Evolutionary conservation across 2,797 vertebrate genomes (phyloP).

Genomic region (Myoxocephalus aenaeus): DNA sequence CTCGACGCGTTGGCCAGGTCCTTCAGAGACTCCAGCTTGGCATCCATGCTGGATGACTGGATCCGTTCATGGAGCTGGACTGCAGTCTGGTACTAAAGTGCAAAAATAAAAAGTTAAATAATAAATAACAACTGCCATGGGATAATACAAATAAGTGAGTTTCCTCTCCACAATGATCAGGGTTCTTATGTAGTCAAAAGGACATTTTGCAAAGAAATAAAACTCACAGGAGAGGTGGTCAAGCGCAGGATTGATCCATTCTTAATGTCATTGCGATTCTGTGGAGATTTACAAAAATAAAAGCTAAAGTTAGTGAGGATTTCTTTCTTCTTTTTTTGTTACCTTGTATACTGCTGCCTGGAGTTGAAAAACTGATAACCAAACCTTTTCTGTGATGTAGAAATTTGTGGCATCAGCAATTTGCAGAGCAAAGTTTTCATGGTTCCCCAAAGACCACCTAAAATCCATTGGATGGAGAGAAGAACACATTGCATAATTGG

Average conservation of each 20-base stretch:
- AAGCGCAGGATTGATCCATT: constrained; percentile 96
- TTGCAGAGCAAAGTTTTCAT: constrained; percentile 94
- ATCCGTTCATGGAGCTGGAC: constrained; percentile 94
- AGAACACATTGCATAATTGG: constrained; percentile 39
- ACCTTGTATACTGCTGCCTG: background rate
- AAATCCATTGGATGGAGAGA: constrained; percentile 21
- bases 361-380: constrained; percentile 11
- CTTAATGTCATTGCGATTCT: constrained; percentile 99
- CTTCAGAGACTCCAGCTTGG: constrained; percentile 96
- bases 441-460: constrained; percentile 95
- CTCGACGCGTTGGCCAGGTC: constrained; percentile 94
- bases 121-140: background rate
- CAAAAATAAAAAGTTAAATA: background rate
- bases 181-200: background rate
- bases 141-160: background rate
- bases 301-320: constrained; percentile 17
- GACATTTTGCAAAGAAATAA: background rate
- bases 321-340: background rate
- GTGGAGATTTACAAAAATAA: constrained; percentile 60
- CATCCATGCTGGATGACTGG: constrained; percentile 98
- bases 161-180: background rate
- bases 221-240: constrained; percentile 95
- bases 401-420: constrained; percentile 95
- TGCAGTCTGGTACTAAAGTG: constrained; percentile 89
- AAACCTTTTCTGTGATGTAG: constrained; percentile 99